Conservation (phyloP, 1,140 invertebrate genomes). For the Vollenhovia emeryi region DNA sequence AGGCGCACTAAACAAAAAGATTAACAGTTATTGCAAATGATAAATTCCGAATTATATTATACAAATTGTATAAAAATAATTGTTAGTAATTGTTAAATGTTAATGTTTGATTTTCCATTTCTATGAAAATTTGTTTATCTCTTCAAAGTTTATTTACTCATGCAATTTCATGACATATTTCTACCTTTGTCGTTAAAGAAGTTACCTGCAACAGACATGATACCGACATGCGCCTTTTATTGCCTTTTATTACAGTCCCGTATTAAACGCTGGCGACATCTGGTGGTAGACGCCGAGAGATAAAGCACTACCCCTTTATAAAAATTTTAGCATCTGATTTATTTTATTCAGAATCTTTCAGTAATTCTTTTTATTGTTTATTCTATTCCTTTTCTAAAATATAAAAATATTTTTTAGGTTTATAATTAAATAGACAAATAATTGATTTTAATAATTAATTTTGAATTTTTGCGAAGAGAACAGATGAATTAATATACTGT, state of each 20-base stretch:
- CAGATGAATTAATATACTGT: not conserved
- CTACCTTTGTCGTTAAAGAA: conserved; percentile 36
- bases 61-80: not conserved
- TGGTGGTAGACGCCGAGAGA: not conserved
- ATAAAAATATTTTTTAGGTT: not conserved
- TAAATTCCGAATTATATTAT: not conserved
- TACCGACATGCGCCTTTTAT: conserved; percentile 66
- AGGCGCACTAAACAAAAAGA: not conserved
- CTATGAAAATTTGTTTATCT: not conserved
- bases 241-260: conserved; percentile 5
- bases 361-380: not conserved
- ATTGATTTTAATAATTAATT: not conserved
- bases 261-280: conserved; percentile 68
- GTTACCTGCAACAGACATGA: not conserved
- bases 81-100: not conserved
- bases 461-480: not conserved
- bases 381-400: not conserved
- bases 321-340: not conserved
- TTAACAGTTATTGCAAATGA: not conserved
- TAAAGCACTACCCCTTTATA: not conserved
- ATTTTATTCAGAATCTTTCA: not conserved
- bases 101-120: not conserved
- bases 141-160: not conserved
- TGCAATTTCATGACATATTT: not conserved
- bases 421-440: not conserved